Evolutionary conservation across 2,888 invertebrate genomes (phyloP).

Genomic region (Drosophila mettleri): DNA sequence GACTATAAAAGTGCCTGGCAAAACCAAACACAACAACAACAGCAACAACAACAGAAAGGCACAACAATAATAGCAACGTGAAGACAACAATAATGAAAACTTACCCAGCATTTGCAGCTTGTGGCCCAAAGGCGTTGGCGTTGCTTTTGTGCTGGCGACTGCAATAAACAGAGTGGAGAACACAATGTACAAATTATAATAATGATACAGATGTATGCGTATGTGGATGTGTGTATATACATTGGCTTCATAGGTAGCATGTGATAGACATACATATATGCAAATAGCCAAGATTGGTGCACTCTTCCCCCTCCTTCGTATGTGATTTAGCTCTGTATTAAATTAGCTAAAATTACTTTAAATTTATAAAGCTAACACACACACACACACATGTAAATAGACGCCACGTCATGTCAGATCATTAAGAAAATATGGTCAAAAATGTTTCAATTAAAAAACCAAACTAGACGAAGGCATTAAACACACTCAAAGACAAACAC

Average conservation of each 20-base stretch:
- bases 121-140: slow-evolving; percentile 72
- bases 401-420: slow-evolving; percentile 77
- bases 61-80: slow-evolving; percentile 27
- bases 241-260: slow-evolving; percentile 19
- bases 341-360: slow-evolving; percentile 68
- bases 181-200: slow-evolving; percentile 72
- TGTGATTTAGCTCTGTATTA: slow-evolving; percentile 57
- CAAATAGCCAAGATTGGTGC: not conserved
- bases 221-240: slow-evolving; percentile 18
- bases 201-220: slow-evolving; percentile 47
- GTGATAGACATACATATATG: slow-evolving; percentile 24
- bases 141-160: slow-evolving; percentile 42
- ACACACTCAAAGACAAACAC: too few relatives aligned
- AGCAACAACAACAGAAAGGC: slow-evolving; percentile 17
- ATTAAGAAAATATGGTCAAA: slow-evolving; percentile 79
- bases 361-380: slow-evolving; percentile 50
- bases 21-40: slow-evolving; percentile 33
- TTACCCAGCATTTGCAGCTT: slow-evolving; percentile 73
- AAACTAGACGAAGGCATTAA: slow-evolving; percentile 60
- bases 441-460: slow-evolving; percentile 76
- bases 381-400: slow-evolving; percentile 33
- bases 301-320: slow-evolving; percentile 13
- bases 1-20: slow-evolving; percentile 57
- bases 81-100: slow-evolving; percentile 58
- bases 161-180: slow-evolving; percentile 58